Evolutionary conservation across 2,797 vertebrate genomes (phyloP), one percentile per base, ranked within the genome.

Genomic region (Syngnathus acus): DNA sequence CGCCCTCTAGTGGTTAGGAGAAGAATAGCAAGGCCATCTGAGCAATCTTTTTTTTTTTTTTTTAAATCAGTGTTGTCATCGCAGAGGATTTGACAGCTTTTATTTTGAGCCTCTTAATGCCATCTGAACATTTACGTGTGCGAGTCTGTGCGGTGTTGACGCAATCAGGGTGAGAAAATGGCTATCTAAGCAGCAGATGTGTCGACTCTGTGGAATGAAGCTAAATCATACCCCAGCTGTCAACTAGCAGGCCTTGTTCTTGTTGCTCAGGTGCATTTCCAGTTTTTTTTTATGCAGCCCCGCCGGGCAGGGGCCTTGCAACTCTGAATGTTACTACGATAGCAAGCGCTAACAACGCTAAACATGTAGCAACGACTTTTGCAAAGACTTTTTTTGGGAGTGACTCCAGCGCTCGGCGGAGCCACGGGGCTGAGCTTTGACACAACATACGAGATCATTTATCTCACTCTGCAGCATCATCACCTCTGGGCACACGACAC

Each of bases 381-480:
- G 9, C 42, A 11, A 43, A 11, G 6, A 11, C 42, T 3, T 42
- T 42, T 47, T 47, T 45, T 10, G 9, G 40, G 3, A 5, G 45
- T 11, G 54, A 14, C 14, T 17, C 17, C 14, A 16, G n/a, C 16
- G 32, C 55, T 58, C 16, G 16, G 55, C 11, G 13, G 53, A 23
- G 9, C 10, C 1, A 5, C 11, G 11, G 55, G 23, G 55, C 32
- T 16, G 55, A 37, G 26, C 26, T 57, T 32, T 17, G 26, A 38
- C 53, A 32, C 53, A 11, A 69, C 76, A 67, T 75, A 69, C 66
- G 72, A 87, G 72, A 79, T 79, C 58, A 72, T 87, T 82, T 71
- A 75, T 85, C 81, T 83, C 70, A 68, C 77, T 76, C 69, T 68
- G 72, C 69, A 62, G 71, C 47, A 64, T 77, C 75, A 69, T 82